These are phyloP conservation scores for Limnephilus marmoratus DNA, from an alignment of 2,888 invertebrate genomes.

Conservation along the genomic window DNA sequence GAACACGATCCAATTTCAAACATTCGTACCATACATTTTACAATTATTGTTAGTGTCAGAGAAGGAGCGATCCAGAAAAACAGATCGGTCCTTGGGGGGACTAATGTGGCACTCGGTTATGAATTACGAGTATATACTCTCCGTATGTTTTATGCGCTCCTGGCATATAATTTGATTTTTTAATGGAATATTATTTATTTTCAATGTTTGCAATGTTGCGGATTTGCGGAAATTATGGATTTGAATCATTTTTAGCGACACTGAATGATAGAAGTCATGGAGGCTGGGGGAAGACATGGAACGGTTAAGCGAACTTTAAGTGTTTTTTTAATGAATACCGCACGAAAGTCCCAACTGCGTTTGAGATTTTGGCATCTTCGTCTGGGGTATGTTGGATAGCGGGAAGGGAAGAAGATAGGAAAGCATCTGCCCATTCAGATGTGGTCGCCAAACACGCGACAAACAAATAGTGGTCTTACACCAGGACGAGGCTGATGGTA, in stretches of 20 bases:
- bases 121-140: slow-evolving; percentile 13
- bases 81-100: slow-evolving; percentile 36
- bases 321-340: too few species aligned
- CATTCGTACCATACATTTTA: slow-evolving; percentile 37
- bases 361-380: too few species aligned
- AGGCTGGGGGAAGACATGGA: too few species aligned
- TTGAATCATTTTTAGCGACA: neutral
- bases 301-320: too few species aligned
- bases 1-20: slow-evolving; percentile 34
- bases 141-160: slow-evolving; percentile 17
- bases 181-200: neutral
- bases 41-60: slow-evolving; percentile 36
- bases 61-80: slow-evolving; percentile 29
- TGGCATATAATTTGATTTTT: slow-evolving; percentile 11
- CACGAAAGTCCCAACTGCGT: too few species aligned
- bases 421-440: too few species aligned
- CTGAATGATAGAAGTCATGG: neutral
- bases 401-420: too few species aligned
- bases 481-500: too few species aligned
- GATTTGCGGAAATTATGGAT: neutral
- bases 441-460: too few species aligned
- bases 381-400: too few species aligned
- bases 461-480: too few species aligned
- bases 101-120: neutral
- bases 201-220: neutral